A percentile compares a stretch with the other conserved stretches of the same genome.
Evolutionary conservation across 2,888 invertebrate genomes (phyloP).

Genomic region (Apoda limacodes): DNA sequence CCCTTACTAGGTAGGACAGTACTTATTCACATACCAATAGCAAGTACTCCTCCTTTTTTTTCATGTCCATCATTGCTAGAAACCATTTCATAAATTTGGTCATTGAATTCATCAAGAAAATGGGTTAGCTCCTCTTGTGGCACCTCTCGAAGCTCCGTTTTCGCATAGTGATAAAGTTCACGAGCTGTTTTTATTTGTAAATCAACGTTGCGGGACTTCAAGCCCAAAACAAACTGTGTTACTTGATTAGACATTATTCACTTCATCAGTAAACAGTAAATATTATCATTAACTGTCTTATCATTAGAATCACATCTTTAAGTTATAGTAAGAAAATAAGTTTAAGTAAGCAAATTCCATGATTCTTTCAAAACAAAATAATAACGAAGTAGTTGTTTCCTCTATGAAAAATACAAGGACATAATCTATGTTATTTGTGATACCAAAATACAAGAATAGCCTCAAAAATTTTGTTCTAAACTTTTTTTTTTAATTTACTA

Average conservation of each 20-base stretch:
- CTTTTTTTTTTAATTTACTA: too few species aligned
- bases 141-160: conserved; percentile 90
- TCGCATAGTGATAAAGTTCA: conserved; percentile 90
- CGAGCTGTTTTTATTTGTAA: conserved; percentile 86
- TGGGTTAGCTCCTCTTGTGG: conserved; percentile 89
- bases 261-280: conserved; percentile 9
- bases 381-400: too few species aligned
- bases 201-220: conserved; percentile 91
- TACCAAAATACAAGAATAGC: too few species aligned
- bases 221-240: conserved; percentile 84
- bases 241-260: conserved; percentile 67
- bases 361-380: too few species aligned
- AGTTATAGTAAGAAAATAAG: too few species aligned
- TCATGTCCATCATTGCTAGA: conserved; percentile 93
- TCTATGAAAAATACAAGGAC: too few species aligned
- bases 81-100: conserved; percentile 96
- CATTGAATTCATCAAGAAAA: conserved; percentile 95
- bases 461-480: too few species aligned
- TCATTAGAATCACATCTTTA: too few species aligned
- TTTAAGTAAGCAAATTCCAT: too few species aligned
- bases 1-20: conserved; percentile 1
- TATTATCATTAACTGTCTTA: background rate
- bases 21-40: conserved; percentile 79
- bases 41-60: conserved; percentile 94
- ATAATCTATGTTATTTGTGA: too few species aligned